phyloP scores from a whole-genome alignment of 2,113 vertebrate genomes.

The Rhinogobius similis region DNA sequence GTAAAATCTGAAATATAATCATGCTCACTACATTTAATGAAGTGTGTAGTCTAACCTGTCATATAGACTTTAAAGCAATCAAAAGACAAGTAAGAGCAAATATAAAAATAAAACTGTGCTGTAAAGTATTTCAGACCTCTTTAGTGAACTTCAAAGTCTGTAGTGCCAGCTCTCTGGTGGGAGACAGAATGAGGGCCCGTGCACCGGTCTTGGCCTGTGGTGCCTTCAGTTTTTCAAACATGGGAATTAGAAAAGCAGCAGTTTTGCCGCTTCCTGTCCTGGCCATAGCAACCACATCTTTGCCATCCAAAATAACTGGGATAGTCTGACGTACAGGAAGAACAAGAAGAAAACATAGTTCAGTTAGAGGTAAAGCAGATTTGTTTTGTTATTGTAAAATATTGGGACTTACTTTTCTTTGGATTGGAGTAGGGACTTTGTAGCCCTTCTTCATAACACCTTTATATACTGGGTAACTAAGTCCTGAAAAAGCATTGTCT shows the following conservation, averaged over 20 bases:
- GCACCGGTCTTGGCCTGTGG: constrained; percentile 87
- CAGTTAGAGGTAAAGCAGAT: not conserved
- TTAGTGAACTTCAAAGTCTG: constrained; percentile 98
- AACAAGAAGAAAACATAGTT: not conserved
- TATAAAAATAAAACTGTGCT: not conserved
- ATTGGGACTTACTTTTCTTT: constrained; percentile 84
- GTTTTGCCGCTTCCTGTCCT: constrained; percentile 96
- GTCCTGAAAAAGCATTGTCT: constrained; percentile 73
- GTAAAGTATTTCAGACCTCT: constrained; percentile 76
- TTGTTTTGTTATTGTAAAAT: not conserved
- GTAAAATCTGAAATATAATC: no score
- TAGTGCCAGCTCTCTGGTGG: constrained; percentile 93
- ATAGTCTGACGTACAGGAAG: constrained; percentile 77
- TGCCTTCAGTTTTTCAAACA: constrained; percentile 92
- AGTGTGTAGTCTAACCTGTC: no score
- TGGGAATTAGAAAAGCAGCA: constrained; percentile 92
- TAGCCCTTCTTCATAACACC: constrained; percentile 97
- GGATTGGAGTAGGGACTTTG: constrained; percentile 96
- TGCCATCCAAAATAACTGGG: constrained; percentile 89
- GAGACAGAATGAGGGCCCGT: constrained; percentile 88
- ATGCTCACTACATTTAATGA: no score
- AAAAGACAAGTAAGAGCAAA: not conserved
- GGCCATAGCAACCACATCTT: constrained; percentile 95
- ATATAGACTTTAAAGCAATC: not conserved
- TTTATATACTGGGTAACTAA: constrained; percentile 92